Base-by-base conservation (phyloP, 2,113 vertebrate genomes). In the Cavia aperea region DNA sequence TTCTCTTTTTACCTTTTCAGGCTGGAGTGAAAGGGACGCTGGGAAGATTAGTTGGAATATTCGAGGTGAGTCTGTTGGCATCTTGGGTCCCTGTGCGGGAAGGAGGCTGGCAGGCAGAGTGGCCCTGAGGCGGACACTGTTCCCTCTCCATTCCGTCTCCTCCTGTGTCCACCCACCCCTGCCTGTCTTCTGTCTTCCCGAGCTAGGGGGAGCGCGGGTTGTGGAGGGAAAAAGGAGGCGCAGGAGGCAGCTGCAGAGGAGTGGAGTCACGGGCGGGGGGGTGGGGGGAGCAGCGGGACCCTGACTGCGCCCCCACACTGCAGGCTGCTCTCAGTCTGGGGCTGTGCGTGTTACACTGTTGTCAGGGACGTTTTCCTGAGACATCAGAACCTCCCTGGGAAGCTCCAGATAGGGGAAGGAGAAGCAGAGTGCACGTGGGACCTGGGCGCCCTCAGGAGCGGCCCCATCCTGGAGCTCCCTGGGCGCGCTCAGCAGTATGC, bases 21-120 rank as follows among this genome's bases (percentile, higher is more conserved):
- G 99, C 99, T 96, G 99, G 99, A 96, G 99, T 99, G 94, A 99
- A 99, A 98, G 99, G 99, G 97, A 99, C 98, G 54, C 98, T 99
- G 97, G 99, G 99, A 97, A 98, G 99, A 97, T 97, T 99, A 97
- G 98, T 99, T 93, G 99, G 99, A 96, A 98, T 99, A 97, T 99
- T 99, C 97, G 99, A 99, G 98, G 99, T 99, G 97, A 98, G 98
- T 97, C 88, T 93, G 13, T 94, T 95, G 86, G 75, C 70, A 60
- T 5, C 0, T 1, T 90, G 78, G 31, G 19, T 79, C 14, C 19
- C 73, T 72, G 29, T 56, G n/a, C 82, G 33, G 68, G 87, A 31
- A 89, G 26, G 31, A 36, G 36, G 33, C 26, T 63, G 36, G 81
- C 29, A 9, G 24, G 23, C 54, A 78, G 7, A 75, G n/a, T 46